Base-by-base conservation (phyloP, 2,888 invertebrate species). In the Harmothoe impar region DNA sequence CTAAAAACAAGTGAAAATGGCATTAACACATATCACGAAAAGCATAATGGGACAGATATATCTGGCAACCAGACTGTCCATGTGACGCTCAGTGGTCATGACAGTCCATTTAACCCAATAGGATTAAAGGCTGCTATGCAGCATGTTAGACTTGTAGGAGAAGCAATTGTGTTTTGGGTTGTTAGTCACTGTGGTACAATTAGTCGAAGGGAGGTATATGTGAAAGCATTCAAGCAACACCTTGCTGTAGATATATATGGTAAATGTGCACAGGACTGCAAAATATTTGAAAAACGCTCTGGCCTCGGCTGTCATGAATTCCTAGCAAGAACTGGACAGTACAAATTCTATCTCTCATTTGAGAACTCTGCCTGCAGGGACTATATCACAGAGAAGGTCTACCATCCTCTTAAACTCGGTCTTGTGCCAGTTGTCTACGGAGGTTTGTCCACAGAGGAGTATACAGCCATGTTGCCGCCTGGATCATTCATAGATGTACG, bases 401-500 rank as follows among this genome's bases (percentile, higher is more conserved):
- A 72, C 3, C 29, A 72, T 25, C 72, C 72, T 29, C 25, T 72
- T 5, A 12, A 29, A 15, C 25, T 1, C 25, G 72, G 72, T 25
- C 29, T 72, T 72, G 72, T 72, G 15, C 72, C 72, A 23, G 72
- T 72, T 0, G 72, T 72, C 15, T 72, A 72, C 17, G 72, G 72
- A 5, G 72, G 72, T 3, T 29, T 29, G 29, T 29, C 29, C 3
- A 15, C 25, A 15, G 1, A 29, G 31, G 72, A 72, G 3, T n/a
- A 72, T 29, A 25, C 17, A 1, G 29, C 1, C 1, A 1, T n/a
- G 25, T 25, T 72, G n/a, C 72, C 72, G 0, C 72, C 72, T 72
- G 15, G 31, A n/a, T 72, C 72, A 29, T 72, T 29, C 29, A 72
- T 72, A n/a, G 72, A 72, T 72, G 72, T 72, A 29, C 72, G 72